Percentiles rank a stretch among this genome's conserved stretches.
Evolutionary conservation across 2,888 invertebrate genomes (phyloP).

Genomic region (Calameuta pallipes): DNA sequence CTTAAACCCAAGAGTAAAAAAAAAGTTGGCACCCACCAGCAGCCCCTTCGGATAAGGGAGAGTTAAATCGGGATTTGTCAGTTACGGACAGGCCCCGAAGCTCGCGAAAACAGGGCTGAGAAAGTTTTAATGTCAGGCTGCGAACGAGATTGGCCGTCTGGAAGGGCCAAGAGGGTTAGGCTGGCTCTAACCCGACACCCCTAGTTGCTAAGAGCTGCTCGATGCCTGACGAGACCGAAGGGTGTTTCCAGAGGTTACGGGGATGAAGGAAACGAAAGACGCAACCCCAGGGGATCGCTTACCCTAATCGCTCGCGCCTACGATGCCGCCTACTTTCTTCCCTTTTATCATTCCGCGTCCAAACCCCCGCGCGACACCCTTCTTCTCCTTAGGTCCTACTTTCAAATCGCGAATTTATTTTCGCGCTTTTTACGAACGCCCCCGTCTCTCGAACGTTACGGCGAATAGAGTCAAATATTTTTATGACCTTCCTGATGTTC

Average conservation of each 20-base stretch:
- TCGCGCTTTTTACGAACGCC: no score
- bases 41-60: conserved; percentile 7
- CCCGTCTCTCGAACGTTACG: no score
- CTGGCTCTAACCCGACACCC: neutral
- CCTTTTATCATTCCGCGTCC: neutral
- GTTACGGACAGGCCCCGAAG: neutral
- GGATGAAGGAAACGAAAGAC: neutral
- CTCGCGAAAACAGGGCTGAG: conserved; percentile 23
- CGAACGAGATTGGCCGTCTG: conserved; percentile 40
- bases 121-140: conserved; percentile 45
- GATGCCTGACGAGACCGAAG: neutral
- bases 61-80: conserved; percentile 23
- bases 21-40: conserved; percentile 9
- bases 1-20: conserved; percentile 12
- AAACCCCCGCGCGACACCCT: conserved; percentile 11
- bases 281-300: conserved; percentile 43
- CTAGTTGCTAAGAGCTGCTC: neutral
- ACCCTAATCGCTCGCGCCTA: conserved; percentile 46
- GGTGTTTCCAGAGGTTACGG: neutral
- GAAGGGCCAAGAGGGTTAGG: conserved; percentile 6
- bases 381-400: conserved; percentile 44
- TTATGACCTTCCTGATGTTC: no score
- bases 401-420: conserved; percentile 60
- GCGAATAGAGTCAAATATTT: no score
- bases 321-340: conserved; percentile 25